Percentiles rank a stretch among this genome's conserved stretches.
These are phyloP conservation scores for Calcarius lapponicus DNA, from an alignment of 2,797 vertebrate species.

Conservation along the genomic window DNA sequence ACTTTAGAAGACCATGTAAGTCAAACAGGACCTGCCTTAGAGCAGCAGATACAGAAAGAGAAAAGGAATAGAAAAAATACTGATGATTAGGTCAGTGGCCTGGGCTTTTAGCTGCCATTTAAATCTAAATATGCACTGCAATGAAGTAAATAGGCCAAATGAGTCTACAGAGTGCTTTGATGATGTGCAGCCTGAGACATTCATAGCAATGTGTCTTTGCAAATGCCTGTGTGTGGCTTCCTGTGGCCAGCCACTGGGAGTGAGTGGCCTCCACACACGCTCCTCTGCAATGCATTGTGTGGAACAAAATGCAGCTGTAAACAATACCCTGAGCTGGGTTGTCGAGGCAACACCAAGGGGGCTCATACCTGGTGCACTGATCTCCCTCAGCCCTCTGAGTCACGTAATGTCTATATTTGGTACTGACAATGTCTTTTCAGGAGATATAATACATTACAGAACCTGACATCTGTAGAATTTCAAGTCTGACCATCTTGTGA, in stretches of 20 bases:
- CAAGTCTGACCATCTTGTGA: background rate
- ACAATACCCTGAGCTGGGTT: background rate
- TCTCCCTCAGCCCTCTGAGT: background rate
- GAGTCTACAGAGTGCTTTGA: background rate
- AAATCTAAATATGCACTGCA: background rate
- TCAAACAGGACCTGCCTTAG: background rate
- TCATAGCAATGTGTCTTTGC: background rate
- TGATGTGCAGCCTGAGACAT: background rate
- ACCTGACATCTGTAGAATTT: background rate
- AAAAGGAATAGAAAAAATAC: background rate
- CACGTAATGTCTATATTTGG: background rate
- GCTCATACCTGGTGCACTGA: background rate
- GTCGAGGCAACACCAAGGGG: background rate
- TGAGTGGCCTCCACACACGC: background rate
- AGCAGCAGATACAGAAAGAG: background rate
- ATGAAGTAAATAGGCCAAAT: background rate
- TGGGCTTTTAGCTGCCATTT: conserved; percentile 1
- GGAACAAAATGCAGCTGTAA: background rate
- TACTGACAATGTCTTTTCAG: background rate
- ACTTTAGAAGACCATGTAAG: background rate
- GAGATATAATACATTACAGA: background rate
- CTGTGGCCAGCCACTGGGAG: background rate
- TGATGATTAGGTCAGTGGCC: background rate
- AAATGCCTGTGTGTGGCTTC: background rate
- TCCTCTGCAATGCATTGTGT: background rate